Conservation (phyloP, 2,888 invertebrate genomes). For the Hanleya hanleyi region DNA sequence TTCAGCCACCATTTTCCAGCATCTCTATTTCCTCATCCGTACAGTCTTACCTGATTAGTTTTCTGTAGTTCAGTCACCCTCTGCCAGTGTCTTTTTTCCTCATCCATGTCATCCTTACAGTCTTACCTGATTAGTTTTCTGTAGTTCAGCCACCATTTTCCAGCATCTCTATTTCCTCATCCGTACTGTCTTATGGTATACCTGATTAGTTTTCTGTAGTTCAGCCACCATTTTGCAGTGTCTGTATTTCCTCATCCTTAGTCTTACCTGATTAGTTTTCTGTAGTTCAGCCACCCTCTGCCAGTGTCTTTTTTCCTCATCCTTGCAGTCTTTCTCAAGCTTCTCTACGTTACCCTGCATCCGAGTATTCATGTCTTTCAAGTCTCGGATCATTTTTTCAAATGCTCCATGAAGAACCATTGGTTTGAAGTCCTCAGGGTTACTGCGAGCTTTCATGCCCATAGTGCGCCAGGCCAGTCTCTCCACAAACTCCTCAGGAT, state of each 20-base stretch:
- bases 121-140: too few species aligned
- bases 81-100: constrained; percentile 87
- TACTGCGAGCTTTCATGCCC: constrained; percentile 78
- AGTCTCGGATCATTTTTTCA: constrained; percentile 84
- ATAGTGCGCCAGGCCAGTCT: constrained; percentile 95
- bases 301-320: constrained; percentile 89
- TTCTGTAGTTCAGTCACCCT: constrained; percentile 87
- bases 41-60: constrained; percentile 79
- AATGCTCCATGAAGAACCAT: constrained; percentile 92
- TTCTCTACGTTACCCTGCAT: constrained; percentile 64
- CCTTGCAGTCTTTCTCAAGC: constrained; percentile 85
- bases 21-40: constrained; percentile 88
- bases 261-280: constrained; percentile 79
- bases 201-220: constrained; percentile 82
- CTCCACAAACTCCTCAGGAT: constrained; percentile 98
- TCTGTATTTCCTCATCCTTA: constrained; percentile 84
- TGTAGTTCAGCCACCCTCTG: constrained; percentile 87
- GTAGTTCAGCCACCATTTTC: too few species aligned
- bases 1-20: too few species aligned
- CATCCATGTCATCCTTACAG: too few species aligned
- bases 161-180: too few species aligned
- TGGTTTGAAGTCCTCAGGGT: constrained; percentile 88
- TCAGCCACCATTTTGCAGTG: constrained; percentile 87
- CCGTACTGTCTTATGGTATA: too few species aligned
- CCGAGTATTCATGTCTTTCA: constrained; percentile 66